Evolutionary conservation across 1,140 invertebrate genomes (phyloP), one percentile per base, ranked within the genome.

Genomic region (Amyelois transitella): DNA sequence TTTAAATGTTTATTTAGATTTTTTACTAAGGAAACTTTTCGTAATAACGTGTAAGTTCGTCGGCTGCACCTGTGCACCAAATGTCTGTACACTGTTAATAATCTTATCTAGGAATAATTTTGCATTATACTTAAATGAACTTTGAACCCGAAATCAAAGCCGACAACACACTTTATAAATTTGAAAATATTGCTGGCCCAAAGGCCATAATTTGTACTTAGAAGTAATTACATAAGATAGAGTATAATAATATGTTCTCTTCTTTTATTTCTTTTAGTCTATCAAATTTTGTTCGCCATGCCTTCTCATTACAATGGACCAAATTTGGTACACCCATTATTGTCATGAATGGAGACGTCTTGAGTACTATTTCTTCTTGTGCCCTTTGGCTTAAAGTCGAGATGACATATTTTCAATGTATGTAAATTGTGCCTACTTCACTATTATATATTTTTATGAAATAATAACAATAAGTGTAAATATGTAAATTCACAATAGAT

Each of bases 401-500:
- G 4, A 32, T n/a, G 5, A 38, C 5, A 4, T 38, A 14, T 48
- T 55, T 21, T 56, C 47, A 47, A 54, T 45, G 43, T 55, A 50
- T 55, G 45, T 55, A 55, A 55, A 50, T 55, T 55, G 45, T 55
- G 53, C 53, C 45, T 55, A 25, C 21, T 19, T 49, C 18, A 6
- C 14, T 49, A 24, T 21, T 38, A 50, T 17, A 44, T 51, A 51
- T 19, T 51, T 50, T n/a, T 44, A 18, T 51, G 32, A 51, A 49
- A 5, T 28, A 19, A 50, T 62, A 60, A 57, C 20, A 54, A 62
- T 55, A 45, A 55, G 60, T 76, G 71, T 78, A 78, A 72, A 78
- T 78, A 78, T 78, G 73, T 70, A 75, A 62, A 67, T 66, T 61
- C 49, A 56, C 51, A 60, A 49, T 54, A 50, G 1, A 20, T 19